A percentile compares a stretch with the other conserved stretches of the same genome.
Evolutionary conservation across 2,797 vertebrate genomes (phyloP).

Genomic region (Garrulus glandarius): DNA sequence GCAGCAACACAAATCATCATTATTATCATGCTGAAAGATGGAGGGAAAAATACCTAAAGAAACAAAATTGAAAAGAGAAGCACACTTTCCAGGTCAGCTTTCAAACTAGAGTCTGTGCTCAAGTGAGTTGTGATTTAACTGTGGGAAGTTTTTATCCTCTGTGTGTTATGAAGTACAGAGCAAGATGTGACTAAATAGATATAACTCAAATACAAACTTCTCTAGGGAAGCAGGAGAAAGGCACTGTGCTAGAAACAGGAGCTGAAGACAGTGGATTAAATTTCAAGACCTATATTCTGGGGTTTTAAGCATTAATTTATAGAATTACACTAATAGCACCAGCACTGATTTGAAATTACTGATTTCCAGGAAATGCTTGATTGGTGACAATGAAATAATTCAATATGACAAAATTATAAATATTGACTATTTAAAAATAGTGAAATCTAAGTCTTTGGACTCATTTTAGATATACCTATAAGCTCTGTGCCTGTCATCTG

Average conservation of each 20-base stretch:
- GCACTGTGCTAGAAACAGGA: neutral
- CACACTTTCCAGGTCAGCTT: neutral
- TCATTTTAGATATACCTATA: neutral
- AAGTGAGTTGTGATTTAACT: neutral
- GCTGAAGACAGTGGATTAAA: neutral
- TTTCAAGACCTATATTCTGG: neutral
- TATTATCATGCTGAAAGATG: constrained; percentile 16
- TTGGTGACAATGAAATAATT: neutral
- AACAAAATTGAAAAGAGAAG: constrained; percentile 7
- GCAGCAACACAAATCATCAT: constrained; percentile 33
- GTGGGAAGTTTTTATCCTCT: neutral
- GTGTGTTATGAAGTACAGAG: neutral
- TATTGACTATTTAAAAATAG: neutral
- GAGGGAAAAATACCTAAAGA: constrained; percentile 18
- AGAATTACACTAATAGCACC: neutral
- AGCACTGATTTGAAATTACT: neutral
- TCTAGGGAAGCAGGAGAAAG: neutral
- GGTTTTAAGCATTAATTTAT: neutral
- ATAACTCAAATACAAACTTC: neutral
- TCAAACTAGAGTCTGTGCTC: neutral
- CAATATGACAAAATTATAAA: neutral
- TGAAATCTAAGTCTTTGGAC: neutral
- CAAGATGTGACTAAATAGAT: neutral
- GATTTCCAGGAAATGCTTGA: neutral
- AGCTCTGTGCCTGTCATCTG: neutral